phyloP scores from a whole-genome alignment of 23 tunicate genomes.

The Ascidia mentula region DNA sequence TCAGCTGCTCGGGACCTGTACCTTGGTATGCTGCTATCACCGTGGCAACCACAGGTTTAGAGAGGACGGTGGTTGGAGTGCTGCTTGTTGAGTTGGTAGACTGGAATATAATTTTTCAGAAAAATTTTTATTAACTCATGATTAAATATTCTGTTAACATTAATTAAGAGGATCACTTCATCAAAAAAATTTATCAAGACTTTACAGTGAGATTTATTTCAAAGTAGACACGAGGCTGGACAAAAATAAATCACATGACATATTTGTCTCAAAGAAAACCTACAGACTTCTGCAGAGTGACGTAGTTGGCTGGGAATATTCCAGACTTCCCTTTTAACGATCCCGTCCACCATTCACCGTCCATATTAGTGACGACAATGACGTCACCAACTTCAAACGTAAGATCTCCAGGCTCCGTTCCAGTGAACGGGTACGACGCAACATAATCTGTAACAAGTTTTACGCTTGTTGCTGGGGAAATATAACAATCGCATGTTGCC shows the following conservation, averaged over 20 bases:
- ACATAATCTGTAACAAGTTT: constrained; percentile 56
- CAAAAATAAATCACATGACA: too few species aligned
- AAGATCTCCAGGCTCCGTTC: constrained; percentile 73
- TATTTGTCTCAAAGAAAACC: too few species aligned
- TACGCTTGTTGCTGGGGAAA: too few species aligned
- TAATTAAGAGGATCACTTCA: too few species aligned
- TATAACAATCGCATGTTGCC: too few species aligned
- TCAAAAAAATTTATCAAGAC: too few species aligned
- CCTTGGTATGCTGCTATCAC: constrained; percentile 83
- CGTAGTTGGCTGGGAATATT: constrained; percentile 93
- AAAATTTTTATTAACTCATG: too few species aligned
- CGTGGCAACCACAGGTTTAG: constrained; percentile 78
- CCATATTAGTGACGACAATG: constrained; percentile 58
- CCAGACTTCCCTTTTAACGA: constrained; percentile 54
- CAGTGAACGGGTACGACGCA: constrained; percentile 73
- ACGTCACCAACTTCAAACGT: constrained; percentile 79
- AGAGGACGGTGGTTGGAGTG: constrained; percentile 19
- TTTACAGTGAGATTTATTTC: too few species aligned
- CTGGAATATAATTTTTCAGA: too few species aligned
- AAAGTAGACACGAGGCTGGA: too few species aligned
- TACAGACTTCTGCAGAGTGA: constrained; percentile 39
- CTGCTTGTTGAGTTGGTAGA: too few species aligned
- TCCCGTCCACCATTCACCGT: constrained; percentile 99
- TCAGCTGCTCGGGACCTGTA: constrained; percentile 62
- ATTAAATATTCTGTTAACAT: too few species aligned